Percentiles rank a stretch among this genome's conserved stretches.
Evolutionary conservation across 2,797 vertebrate genomes (phyloP).

Genomic region (Lepilemur septentrionalis): DNA sequence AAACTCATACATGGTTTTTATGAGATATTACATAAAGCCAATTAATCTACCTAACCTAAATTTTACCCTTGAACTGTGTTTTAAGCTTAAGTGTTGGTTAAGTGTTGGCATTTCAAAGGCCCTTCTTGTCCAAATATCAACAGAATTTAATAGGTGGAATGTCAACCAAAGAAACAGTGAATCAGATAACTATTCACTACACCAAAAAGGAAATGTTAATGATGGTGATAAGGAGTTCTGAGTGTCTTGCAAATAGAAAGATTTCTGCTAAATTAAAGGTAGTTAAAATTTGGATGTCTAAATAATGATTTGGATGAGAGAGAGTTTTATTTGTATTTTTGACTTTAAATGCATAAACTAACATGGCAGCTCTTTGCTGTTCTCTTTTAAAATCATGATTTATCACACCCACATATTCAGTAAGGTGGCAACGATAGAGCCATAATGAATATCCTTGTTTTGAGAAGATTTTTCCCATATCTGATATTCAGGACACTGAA

Average conservation of each 20-base stretch:
- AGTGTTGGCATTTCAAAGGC: background rate
- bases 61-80: background rate
- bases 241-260: background rate
- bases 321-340: background rate
- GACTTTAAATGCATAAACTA: background rate
- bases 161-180: background rate
- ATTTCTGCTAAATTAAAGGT: background rate
- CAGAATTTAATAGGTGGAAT: background rate
- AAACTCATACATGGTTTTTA: background rate
- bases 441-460: background rate
- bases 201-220: background rate
- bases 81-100: background rate
- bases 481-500: background rate
- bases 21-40: background rate
- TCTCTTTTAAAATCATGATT: background rate
- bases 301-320: background rate
- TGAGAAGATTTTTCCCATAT: constrained; percentile 12
- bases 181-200: background rate
- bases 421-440: background rate
- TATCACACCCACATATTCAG: background rate
- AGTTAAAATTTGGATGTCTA: background rate
- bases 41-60: background rate
- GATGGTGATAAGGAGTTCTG: background rate
- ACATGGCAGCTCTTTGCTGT: background rate
- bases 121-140: background rate